A percentile compares a stretch with the other conserved stretches of the same genome.
These are phyloP conservation scores for Heliconius aoede DNA, from an alignment of 2,888 invertebrate genomes.

Conservation along the genomic window DNA sequence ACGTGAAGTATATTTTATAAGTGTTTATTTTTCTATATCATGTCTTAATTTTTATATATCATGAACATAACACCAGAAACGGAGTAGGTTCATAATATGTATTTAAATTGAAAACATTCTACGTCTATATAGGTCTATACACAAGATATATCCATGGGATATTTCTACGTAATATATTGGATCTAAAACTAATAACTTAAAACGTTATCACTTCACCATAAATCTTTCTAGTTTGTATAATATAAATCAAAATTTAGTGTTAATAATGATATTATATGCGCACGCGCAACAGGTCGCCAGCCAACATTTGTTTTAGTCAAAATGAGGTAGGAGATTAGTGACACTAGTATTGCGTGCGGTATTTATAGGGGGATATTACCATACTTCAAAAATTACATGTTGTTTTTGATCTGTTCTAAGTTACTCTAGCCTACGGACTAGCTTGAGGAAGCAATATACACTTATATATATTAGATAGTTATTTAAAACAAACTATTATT, in stretches of 20 bases:
- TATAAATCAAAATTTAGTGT: conserved; percentile 47
- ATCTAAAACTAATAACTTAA: conserved; percentile 26
- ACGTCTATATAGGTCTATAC: not conserved
- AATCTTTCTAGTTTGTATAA: conserved; percentile 42
- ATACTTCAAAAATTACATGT: conserved; percentile 11
- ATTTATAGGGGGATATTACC: conserved; percentile 18
- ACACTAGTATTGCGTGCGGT: conserved; percentile 26
- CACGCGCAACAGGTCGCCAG: conserved; percentile 43
- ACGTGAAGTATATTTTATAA: conserved; percentile 45
- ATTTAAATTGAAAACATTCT: not conserved
- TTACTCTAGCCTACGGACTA: conserved; percentile 4
- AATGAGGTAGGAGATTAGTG: conserved; percentile 34
- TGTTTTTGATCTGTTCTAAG: not conserved
- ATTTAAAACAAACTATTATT: no score
- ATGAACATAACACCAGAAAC: not conserved
- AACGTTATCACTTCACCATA: conserved; percentile 45
- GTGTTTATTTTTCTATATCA: not conserved
- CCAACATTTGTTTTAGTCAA: conserved; percentile 42
- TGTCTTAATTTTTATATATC: not conserved
- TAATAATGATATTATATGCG: conserved; percentile 45
- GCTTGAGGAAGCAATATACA: not conserved
- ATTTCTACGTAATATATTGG: not conserved
- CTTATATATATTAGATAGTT: no score
- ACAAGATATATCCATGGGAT: not conserved
- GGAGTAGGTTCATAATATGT: not conserved